Percentiles rank a stretch among this genome's conserved stretches.
These are phyloP conservation scores for Carlito syrichta DNA, from an alignment of 2,113 vertebrate genomes.

Conservation along the genomic window DNA sequence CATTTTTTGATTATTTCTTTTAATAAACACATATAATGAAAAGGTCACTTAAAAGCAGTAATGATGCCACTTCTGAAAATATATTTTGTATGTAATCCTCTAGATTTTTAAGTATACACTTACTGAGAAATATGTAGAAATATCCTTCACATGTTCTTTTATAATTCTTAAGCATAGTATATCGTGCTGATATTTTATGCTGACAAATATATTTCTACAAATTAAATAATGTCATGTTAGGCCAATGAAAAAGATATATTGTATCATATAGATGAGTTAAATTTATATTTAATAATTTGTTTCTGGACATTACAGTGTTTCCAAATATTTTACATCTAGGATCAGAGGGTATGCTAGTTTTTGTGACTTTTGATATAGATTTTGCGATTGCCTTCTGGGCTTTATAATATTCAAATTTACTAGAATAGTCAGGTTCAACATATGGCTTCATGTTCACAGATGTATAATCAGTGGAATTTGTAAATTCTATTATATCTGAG, in stretches of 20 bases:
- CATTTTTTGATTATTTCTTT: not conserved
- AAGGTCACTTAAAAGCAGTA: not conserved
- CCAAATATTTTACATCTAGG: not conserved
- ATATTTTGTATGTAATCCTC: not conserved
- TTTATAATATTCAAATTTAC: slow-evolving; percentile 37
- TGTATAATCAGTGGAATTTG: not conserved
- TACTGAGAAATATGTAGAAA: not conserved
- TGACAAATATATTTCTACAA: not conserved
- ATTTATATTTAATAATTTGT: not conserved
- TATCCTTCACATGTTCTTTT: not conserved
- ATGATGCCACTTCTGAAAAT: not conserved
- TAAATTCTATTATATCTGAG: not conserved
- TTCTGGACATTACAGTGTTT: not conserved
- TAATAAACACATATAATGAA: not conserved
- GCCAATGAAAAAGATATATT: no score
- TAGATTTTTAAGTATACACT: not conserved
- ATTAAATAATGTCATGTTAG: not conserved
- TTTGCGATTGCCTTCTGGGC: not conserved
- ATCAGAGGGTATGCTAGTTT: not conserved
- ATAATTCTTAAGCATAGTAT: not conserved
- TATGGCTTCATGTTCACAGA: not conserved
- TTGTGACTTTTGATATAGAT: not conserved
- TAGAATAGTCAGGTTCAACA: not conserved
- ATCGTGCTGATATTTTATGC: not conserved
- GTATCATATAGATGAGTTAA: not conserved